A percentile compares a stretch with the other conserved stretches of the same genome.
phyloP scores from a whole-genome alignment of 2,113 vertebrate genomes.

The Pholis gunnellus region DNA sequence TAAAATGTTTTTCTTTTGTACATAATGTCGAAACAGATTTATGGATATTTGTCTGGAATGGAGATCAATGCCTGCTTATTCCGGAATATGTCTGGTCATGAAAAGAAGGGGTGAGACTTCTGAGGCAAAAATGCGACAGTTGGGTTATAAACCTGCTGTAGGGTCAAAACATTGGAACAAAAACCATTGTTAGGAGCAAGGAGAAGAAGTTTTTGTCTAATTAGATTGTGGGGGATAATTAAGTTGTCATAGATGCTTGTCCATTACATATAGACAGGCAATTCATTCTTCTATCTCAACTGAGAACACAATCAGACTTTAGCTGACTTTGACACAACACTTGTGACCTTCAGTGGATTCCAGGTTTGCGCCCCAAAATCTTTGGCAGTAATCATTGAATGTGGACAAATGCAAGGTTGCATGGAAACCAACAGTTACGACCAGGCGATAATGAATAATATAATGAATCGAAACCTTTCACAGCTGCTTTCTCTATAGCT shows the following conservation, averaged over 20 bases:
- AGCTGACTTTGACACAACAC: not conserved
- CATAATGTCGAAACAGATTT: not conserved
- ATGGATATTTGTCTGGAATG: not conserved
- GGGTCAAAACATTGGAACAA: not conserved
- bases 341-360: conserved; percentile 9
- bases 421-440: conserved; percentile 54
- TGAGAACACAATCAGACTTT: not conserved
- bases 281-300: not conserved
- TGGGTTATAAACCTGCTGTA: not conserved
- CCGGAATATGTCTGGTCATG: not conserved
- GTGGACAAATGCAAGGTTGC: conserved; percentile 29
- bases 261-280: not conserved
- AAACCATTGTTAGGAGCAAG: not conserved
- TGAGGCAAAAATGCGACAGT: not conserved
- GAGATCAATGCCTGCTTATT: not conserved
- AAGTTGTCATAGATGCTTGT: not conserved
- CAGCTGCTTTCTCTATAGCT: conserved; percentile 62
- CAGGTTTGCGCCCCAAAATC: conserved; percentile 8
- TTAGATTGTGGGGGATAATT: not conserved
- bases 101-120: not conserved
- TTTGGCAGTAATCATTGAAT: conserved; percentile 2
- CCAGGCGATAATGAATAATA: conserved; percentile 56
- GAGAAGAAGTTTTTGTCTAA: not conserved
- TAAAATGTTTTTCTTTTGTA: not conserved
- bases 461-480: conserved; percentile 60